A percentile compares a stretch with the other conserved stretches of the same genome.
Conservation (phyloP, 2,113 vertebrate species). For the Istiophorus platypterus region DNA sequence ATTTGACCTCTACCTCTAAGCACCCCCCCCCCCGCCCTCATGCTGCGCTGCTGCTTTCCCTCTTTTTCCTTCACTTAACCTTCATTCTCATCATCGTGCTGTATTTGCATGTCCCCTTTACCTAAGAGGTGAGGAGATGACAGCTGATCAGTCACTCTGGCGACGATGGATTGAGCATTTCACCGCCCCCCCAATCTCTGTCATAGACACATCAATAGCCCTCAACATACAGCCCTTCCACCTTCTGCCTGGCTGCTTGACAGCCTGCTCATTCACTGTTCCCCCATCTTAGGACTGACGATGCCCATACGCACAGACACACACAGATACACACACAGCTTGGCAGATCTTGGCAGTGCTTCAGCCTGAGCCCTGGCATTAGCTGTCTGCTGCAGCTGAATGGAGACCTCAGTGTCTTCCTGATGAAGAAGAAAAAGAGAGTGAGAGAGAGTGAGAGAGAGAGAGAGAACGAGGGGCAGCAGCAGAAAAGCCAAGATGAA, state of each 20-base stretch:
- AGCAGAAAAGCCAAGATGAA: neutral
- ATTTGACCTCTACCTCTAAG: slow-evolving; percentile 41
- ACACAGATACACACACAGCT: slow-evolving; percentile 31
- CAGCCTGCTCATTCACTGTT: slow-evolving; percentile 53
- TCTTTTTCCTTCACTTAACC: slow-evolving; percentile 34
- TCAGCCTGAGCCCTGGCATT: slow-evolving; percentile 70
- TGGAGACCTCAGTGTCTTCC: slow-evolving; percentile 64
- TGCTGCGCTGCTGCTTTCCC: slow-evolving; percentile 14
- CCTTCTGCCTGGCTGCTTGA: slow-evolving; percentile 50
- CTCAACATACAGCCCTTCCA: slow-evolving; percentile 53
- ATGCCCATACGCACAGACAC: slow-evolving; percentile 9
- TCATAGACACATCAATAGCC: slow-evolving; percentile 47
- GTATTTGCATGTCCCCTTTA: neutral
- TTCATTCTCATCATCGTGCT: slow-evolving; percentile 29
- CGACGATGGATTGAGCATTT: slow-evolving; percentile 9
- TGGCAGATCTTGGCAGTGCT: slow-evolving; percentile 53
- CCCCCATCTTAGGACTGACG: slow-evolving; percentile 28
- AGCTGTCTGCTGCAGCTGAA: slow-evolving; percentile 64
- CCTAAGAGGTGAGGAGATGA: slow-evolving; percentile 16
- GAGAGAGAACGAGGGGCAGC: neutral
- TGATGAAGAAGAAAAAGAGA: slow-evolving; percentile 18
- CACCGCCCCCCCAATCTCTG: neutral
- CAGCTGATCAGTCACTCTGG: slow-evolving; percentile 27
- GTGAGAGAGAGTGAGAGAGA: neutral
- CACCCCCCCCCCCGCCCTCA: neutral